A percentile compares a stretch with the other conserved stretches of the same genome.
Evolutionary conservation across 2,113 vertebrate genomes (phyloP).

Genomic region (Caranx ignobilis): DNA sequence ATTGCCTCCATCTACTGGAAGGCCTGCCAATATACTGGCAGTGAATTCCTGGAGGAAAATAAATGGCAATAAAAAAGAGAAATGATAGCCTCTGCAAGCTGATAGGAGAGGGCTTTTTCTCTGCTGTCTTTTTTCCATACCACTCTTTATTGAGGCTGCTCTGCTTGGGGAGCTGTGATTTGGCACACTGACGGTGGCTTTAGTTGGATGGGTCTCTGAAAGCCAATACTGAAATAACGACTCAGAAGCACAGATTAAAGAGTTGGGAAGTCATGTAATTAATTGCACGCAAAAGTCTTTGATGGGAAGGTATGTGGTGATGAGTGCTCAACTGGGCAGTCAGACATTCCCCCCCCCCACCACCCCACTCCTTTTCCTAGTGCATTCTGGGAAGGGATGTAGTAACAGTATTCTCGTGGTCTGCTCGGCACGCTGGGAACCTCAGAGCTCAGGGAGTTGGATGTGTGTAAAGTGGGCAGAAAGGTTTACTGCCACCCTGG

Average conservation of each 20-base stretch:
- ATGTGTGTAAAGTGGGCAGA: slow-evolving; percentile 66
- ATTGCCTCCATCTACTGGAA: slow-evolving; percentile 97
- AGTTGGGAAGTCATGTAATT: slow-evolving; percentile 96
- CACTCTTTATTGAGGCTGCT: slow-evolving; percentile 90
- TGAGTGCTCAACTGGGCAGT: slow-evolving; percentile 90
- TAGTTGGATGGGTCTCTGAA: slow-evolving; percentile 89
- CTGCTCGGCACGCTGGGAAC: slow-evolving; percentile 16
- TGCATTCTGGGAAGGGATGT: slow-evolving; percentile 55
- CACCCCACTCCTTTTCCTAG: too few species aligned
- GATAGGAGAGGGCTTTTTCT: slow-evolving; percentile 87
- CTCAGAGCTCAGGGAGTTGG: slow-evolving; percentile 55
- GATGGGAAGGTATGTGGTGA: slow-evolving; percentile 95
- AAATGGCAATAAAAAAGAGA: slow-evolving; percentile 98
- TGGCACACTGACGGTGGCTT: slow-evolving; percentile 88
- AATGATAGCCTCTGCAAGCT: slow-evolving; percentile 91
- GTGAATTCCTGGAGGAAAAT: slow-evolving; percentile 98
- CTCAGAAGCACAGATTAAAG: slow-evolving; percentile 85
- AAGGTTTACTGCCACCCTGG: slow-evolving; percentile 77
- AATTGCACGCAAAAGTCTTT: slow-evolving; percentile 97
- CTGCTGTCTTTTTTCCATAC: slow-evolving; percentile 70
- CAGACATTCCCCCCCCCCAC: slow-evolving; percentile 27
- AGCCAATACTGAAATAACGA: slow-evolving; percentile 91
- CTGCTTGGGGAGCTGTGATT: slow-evolving; percentile 92
- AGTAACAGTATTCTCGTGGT: slow-evolving; percentile 14
- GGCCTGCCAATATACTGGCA: slow-evolving; percentile 98